A percentile compares a stretch with the other conserved stretches of the same genome.
These are phyloP conservation scores for Brachionus rubens DNA, from an alignment of 1,140 invertebrate genomes.

Conservation along the genomic window DNA sequence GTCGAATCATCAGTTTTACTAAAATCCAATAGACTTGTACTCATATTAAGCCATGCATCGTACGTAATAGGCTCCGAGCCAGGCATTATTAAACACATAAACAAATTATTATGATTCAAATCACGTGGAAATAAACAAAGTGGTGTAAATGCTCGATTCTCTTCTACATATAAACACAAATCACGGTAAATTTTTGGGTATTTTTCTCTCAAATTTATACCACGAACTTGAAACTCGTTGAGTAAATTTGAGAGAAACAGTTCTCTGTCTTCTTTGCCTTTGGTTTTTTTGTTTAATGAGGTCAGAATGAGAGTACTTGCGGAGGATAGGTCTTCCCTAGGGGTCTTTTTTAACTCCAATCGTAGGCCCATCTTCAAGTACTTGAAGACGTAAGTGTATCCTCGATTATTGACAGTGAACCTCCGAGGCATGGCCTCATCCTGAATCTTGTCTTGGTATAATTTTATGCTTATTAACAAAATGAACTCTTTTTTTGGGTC, in stretches of 20 bases:
- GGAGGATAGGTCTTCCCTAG: background rate
- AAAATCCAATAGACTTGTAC: background rate
- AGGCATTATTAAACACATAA: constrained; percentile 44
- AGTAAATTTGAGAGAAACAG: constrained; percentile 34
- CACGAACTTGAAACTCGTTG: constrained; percentile 26
- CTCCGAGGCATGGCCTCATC: background rate
- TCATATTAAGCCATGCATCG: constrained; percentile 9
- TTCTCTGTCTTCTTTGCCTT: background rate
- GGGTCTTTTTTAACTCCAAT: background rate
- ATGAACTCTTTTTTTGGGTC: constrained; percentile 3
- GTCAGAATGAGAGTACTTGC: constrained; percentile 14
- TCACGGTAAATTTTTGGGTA: constrained; percentile 43
- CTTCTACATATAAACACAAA: constrained; percentile 35
- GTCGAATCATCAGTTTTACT: background rate
- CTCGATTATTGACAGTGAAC: background rate
- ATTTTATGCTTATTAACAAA: background rate
- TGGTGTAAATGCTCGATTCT: constrained; percentile 18
- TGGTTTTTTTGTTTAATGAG: background rate
- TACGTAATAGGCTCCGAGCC: constrained; percentile 31
- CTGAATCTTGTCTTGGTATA: background rate
- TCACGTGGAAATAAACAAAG: constrained; percentile 39
- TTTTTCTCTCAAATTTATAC: constrained; percentile 26
- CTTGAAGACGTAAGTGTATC: constrained; percentile 4
- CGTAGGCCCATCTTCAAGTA: constrained; percentile 2
- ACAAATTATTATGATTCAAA: constrained; percentile 21